Conservation (phyloP, 2,113 vertebrate species). For the Misgurnus mizolepis region DNA sequence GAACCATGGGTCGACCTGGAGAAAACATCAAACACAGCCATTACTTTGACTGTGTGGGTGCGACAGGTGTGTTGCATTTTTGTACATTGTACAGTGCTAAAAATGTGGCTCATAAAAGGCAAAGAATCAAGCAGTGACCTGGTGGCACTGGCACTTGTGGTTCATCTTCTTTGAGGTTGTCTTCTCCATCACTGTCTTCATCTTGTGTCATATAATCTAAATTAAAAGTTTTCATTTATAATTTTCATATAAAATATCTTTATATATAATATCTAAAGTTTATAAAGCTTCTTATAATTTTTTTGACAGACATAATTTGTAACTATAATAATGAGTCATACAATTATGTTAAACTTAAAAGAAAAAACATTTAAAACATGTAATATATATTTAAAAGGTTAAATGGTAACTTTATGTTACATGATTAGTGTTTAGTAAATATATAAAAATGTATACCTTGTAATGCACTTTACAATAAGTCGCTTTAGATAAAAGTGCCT, state of each 20-base stretch:
- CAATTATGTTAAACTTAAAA: too few species aligned
- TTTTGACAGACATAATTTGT: neutral
- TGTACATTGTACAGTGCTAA: too few species aligned
- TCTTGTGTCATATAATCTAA: constrained; percentile 82
- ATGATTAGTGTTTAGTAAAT: too few species aligned
- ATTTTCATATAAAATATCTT: too few species aligned
- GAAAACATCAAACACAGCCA: neutral
- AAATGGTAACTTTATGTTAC: too few species aligned
- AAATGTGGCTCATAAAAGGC: neutral
- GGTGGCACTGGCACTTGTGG: constrained; percentile 23
- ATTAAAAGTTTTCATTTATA: neutral
- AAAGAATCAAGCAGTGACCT: constrained; percentile 55
- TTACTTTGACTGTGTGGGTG: neutral
- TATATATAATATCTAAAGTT: neutral
- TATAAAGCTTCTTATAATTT: neutral
- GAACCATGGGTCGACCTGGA: constrained; percentile 64
- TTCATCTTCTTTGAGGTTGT: constrained; percentile 84
- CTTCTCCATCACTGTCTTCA: constrained; percentile 82
- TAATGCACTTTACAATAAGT: too few species aligned
- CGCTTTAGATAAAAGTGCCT: too few species aligned
- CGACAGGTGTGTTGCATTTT: neutral
- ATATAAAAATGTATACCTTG: too few species aligned
- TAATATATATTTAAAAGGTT: too few species aligned
- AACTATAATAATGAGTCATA: too few species aligned
- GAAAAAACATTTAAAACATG: too few species aligned